A percentile compares a stretch with the other conserved stretches of the same genome.
Evolutionary conservation across 2,888 invertebrate genomes (phyloP).

Genomic region (Augochlorella aurata): DNA sequence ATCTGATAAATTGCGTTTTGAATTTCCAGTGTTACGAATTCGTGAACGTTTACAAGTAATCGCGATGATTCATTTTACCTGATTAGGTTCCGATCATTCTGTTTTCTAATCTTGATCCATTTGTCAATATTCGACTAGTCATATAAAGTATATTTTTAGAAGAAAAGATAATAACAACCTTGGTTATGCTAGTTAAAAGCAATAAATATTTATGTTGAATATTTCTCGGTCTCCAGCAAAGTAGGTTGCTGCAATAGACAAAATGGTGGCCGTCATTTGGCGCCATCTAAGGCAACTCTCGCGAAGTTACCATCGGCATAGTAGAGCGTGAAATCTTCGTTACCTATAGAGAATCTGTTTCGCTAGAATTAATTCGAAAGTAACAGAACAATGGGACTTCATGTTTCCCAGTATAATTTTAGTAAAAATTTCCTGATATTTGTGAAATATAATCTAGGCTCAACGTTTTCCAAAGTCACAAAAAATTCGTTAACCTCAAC

Average conservation of each 20-base stretch:
- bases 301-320: neutral
- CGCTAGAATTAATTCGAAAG: neutral
- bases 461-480: neutral
- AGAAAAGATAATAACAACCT: neutral
- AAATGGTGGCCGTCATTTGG: neutral
- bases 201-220: neutral
- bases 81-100: neutral
- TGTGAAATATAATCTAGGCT: neutral
- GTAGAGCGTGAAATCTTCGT: neutral
- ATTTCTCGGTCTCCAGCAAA: neutral
- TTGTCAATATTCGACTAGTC: neutral
- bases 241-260: neutral
- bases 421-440: neutral
- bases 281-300: slow-evolving; percentile 4
- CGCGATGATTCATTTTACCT: neutral
- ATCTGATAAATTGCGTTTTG: neutral
- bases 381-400: neutral
- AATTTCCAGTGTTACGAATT: neutral
- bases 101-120: neutral
- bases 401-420: neutral
- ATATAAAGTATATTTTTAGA: neutral
- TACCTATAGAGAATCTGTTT: neutral
- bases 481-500: neutral
- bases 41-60: neutral
- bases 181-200: neutral